These are phyloP conservation scores for Seira ritae DNA, from an alignment of 2,888 invertebrate genomes.

Conservation along the genomic window DNA sequence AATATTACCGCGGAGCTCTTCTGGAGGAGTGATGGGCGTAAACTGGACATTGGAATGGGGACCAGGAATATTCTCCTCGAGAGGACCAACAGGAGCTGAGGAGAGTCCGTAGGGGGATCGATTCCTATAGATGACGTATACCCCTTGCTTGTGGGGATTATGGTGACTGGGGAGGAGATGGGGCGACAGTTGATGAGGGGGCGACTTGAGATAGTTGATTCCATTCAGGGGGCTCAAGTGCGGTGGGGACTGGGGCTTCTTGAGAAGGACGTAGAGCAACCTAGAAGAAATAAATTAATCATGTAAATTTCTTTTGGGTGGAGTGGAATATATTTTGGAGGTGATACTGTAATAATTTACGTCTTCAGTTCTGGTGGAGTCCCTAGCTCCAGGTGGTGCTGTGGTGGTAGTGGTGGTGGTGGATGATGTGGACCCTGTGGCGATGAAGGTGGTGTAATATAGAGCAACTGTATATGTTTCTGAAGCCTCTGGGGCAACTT, in stretches of 20 bases:
- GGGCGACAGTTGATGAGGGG: slow-evolving; percentile 88
- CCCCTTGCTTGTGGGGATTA: slow-evolving; percentile 75
- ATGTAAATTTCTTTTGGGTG: no score
- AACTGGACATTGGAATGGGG: slow-evolving; percentile 26
- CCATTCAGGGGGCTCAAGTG: no score
- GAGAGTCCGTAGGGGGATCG: slow-evolving; percentile 55
- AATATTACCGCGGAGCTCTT: slow-evolving; percentile 48
- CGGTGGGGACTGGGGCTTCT: slow-evolving; percentile 66
- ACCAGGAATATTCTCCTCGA: slow-evolving; percentile 29
- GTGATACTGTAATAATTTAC: neutral
- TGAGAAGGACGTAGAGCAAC: slow-evolving; percentile 69
- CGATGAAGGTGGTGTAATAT: slow-evolving; percentile 80
- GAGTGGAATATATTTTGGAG: no score
- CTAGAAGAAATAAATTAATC: neutral
- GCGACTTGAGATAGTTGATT: slow-evolving; percentile 83
- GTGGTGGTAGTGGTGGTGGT: slow-evolving; percentile 66
- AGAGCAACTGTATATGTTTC: slow-evolving; percentile 85
- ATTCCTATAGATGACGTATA: slow-evolving; percentile 70
- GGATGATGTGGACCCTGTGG: slow-evolving; percentile 76
- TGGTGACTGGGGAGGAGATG: slow-evolving; percentile 82
- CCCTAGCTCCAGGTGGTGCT: slow-evolving; percentile 63
- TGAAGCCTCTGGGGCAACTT: slow-evolving; percentile 78
- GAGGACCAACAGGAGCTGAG: slow-evolving; percentile 30
- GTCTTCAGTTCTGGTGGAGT: slow-evolving; percentile 64
- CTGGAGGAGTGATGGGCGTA: slow-evolving; percentile 33